These are phyloP conservation scores for Liodrosophila aerea DNA, from an alignment of 2,888 invertebrate species.

Conservation along the genomic window DNA sequence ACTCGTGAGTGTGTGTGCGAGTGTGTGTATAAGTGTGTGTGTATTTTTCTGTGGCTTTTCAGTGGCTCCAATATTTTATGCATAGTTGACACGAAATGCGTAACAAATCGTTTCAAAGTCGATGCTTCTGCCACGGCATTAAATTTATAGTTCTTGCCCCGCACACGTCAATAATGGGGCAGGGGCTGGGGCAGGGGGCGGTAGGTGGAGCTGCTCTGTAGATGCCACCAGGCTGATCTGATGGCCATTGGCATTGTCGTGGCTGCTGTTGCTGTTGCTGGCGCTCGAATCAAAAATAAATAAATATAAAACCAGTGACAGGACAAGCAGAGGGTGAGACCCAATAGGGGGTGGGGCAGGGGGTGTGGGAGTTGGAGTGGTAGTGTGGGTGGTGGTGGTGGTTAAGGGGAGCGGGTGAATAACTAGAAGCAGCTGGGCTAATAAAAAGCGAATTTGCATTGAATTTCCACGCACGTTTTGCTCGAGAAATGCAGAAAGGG, in stretches of 20 bases:
- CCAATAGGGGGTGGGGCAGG: background rate
- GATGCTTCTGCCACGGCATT: constrained; percentile 52
- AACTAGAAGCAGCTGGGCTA: constrained; percentile 60
- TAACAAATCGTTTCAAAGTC: constrained; percentile 73
- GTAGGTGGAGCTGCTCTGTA: background rate
- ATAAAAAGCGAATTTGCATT: constrained; percentile 67
- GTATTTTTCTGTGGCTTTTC: constrained; percentile 52
- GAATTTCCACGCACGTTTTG: constrained; percentile 53
- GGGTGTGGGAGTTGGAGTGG: background rate
- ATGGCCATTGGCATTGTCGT: constrained; percentile 21
- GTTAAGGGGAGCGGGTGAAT: background rate
- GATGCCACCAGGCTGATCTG: constrained; percentile 35
- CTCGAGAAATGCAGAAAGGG: constrained; percentile 14
- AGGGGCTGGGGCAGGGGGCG: background rate
- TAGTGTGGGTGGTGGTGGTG: background rate
- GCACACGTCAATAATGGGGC: constrained; percentile 25
- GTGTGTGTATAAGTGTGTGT: constrained; percentile 14
- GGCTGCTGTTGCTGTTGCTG: constrained; percentile 21
- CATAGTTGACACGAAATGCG: constrained; percentile 77
- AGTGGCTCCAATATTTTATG: constrained; percentile 72
- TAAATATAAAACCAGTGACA: constrained; percentile 65
- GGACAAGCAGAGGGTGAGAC: constrained; percentile 15
- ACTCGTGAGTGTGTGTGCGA: constrained; percentile 11
- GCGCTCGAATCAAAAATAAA: constrained; percentile 71
- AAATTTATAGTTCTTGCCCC: constrained; percentile 68